Conservation (phyloP, 64 coral and sea anemone genomes). For the Montipora sp. region DNA sequence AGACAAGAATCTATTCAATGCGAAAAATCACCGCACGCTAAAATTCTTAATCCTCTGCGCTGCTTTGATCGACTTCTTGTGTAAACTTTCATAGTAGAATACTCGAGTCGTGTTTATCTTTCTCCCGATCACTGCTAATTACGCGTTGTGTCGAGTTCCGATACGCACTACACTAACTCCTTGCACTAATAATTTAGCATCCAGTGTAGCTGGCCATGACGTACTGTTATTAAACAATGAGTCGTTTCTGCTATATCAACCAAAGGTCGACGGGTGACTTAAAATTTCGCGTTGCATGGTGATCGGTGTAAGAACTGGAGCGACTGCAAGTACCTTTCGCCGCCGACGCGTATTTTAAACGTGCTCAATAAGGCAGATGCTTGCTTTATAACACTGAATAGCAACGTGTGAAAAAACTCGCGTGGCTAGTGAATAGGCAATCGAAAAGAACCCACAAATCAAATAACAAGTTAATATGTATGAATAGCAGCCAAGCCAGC, state of each 20-base stretch:
- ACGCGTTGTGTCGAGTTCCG: neutral
- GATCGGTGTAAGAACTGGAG: neutral
- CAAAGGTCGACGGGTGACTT: conserved; percentile 13
- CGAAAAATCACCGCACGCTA: conserved; percentile 26
- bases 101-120: conserved; percentile 11
- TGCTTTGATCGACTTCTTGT: conserved; percentile 5
- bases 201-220: neutral
- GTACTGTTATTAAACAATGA: neutral
- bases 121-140: neutral
- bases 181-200: neutral
- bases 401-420: conserved; percentile 55
- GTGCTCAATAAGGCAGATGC: neutral
- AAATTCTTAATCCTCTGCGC: conserved; percentile 8
- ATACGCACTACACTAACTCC: neutral
- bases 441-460: conserved; percentile 36
- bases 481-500: conserved; percentile 48
- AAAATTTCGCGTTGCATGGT: neutral
- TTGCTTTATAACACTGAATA: conserved; percentile 22
- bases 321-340: neutral
- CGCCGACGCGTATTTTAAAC: neutral
- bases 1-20: conserved; percentile 44
- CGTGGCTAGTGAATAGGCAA: conserved; percentile 68
- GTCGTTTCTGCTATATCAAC: neutral
- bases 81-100: neutral
- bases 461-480: conserved; percentile 63